Conservation (phyloP, 2,113 vertebrate genomes). For the Halcyon malimbica region DNA sequence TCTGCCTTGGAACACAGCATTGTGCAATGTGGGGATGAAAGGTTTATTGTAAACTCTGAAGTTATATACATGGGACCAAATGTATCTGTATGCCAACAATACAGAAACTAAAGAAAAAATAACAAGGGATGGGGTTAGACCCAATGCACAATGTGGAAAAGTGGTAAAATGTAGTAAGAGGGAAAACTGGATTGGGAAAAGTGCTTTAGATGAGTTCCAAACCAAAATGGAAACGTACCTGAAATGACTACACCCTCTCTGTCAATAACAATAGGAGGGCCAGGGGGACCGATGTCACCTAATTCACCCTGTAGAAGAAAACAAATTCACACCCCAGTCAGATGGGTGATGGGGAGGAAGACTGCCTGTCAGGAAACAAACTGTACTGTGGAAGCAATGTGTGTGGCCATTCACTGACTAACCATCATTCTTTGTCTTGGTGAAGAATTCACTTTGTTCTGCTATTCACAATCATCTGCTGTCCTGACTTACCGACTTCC, state of each 20-base stretch:
- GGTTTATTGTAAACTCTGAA: neutral
- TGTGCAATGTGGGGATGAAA: neutral
- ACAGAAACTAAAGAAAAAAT: neutral
- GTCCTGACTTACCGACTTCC: neutral
- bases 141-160: neutral
- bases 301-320: slow-evolving; percentile 84
- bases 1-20: neutral
- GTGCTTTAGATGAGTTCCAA: neutral
- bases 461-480: neutral
- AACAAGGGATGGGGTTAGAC: neutral
- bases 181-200: neutral
- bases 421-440: neutral
- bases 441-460: neutral
- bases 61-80: neutral
- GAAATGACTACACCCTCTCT: slow-evolving; percentile 63
- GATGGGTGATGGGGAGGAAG: neutral
- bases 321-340: neutral
- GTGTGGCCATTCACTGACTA: neutral
- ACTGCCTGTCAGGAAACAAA: neutral
- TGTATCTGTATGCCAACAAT: neutral
- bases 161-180: neutral
- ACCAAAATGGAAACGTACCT: slow-evolving; percentile 70
- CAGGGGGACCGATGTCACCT: slow-evolving; percentile 83
- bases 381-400: neutral
- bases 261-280: slow-evolving; percentile 69